Conservation (phyloP, 1,140 invertebrate species). For the Drosophila triauraria region DNA sequence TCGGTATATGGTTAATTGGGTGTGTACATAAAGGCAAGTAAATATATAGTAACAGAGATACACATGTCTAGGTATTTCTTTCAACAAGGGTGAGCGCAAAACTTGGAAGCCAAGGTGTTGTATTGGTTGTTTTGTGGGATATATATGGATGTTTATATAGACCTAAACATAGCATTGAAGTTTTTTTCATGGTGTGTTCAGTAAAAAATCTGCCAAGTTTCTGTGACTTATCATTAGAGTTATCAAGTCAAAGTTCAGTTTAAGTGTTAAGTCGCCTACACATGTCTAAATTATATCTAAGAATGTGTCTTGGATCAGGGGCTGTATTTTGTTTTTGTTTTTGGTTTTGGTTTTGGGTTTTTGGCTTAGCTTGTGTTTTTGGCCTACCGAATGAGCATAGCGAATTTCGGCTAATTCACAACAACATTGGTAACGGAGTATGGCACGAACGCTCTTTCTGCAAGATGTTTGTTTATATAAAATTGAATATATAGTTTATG, state of each 20-base stretch:
- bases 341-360: constrained; percentile 38
- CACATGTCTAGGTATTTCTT: constrained; percentile 49
- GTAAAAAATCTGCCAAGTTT: constrained; percentile 76
- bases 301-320: constrained; percentile 36
- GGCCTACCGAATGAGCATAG: constrained; percentile 85
- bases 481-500: constrained; percentile 80
- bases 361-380: constrained; percentile 74
- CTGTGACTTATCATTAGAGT: constrained; percentile 39
- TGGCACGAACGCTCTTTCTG: constrained; percentile 85
- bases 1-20: constrained; percentile 22
- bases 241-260: constrained; percentile 32
- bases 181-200: constrained; percentile 50
- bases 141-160: constrained; percentile 19
- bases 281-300: constrained; percentile 38
- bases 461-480: constrained; percentile 83
- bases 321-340: constrained; percentile 17
- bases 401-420: constrained; percentile 85
- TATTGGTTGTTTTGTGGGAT: constrained; percentile 40
- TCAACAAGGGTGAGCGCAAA: constrained; percentile 67
- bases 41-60: constrained; percentile 45
- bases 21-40: constrained; percentile 41
- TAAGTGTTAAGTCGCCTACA: constrained; percentile 40
- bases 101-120: constrained; percentile 68
- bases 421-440: constrained; percentile 85
- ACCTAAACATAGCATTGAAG: constrained; percentile 52